phyloP scores from a whole-genome alignment of 2,113 vertebrate genomes.

The Zapornia atra region DNA sequence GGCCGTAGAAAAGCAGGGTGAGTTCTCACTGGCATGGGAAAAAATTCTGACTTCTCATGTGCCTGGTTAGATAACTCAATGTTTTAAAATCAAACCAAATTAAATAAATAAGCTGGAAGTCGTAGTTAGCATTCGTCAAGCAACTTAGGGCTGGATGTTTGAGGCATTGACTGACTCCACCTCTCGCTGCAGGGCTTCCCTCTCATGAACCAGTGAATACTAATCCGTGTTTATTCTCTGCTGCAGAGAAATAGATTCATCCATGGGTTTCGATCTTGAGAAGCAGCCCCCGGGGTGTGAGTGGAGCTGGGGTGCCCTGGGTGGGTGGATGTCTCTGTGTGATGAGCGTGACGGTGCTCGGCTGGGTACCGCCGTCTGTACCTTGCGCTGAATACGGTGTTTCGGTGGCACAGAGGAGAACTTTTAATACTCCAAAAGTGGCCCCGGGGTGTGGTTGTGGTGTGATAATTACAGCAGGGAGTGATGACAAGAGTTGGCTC shows the following conservation, averaged over 20 bases:
- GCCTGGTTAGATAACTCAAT: conserved; percentile 35
- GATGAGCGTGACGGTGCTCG: accelerated
- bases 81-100: conserved; percentile 51
- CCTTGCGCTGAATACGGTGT: not conserved
- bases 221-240: conserved; percentile 39
- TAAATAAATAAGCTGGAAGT: conserved; percentile 54
- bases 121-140: conserved; percentile 42
- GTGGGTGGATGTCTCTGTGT: not conserved
- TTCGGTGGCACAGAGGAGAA: accelerated
- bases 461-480: not conserved
- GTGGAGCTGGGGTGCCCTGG: accelerated
- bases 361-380: accelerated
- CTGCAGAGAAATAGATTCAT: conserved; percentile 3
- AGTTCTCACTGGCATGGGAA: not conserved
- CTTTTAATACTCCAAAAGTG: not conserved
- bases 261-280: not conserved
- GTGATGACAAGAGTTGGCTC: not conserved
- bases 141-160: conserved; percentile 36
- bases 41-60: not conserved
- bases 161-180: not conserved
- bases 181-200: conserved; percentile 59
- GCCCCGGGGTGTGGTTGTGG: not conserved
- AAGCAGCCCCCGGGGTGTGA: not conserved
- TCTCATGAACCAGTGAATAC: conserved; percentile 31
- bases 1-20: not conserved